A percentile compares a stretch with the other conserved stretches of the same genome.
Evolutionary conservation across 2,888 invertebrate genomes (phyloP).

Genomic region (Acrobasis repandana): DNA sequence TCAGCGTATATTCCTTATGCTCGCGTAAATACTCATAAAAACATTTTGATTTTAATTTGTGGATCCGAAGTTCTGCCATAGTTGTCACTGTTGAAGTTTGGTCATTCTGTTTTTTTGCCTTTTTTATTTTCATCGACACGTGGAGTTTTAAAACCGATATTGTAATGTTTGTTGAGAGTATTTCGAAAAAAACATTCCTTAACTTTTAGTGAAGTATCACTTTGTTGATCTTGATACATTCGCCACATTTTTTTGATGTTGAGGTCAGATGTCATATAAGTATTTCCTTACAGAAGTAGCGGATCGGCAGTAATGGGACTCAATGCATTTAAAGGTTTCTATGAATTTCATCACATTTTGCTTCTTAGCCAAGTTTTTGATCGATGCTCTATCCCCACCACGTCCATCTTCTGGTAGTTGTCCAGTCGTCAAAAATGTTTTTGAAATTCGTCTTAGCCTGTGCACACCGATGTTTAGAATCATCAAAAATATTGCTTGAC

Average conservation of each 20-base stretch:
- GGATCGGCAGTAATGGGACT: conserved; percentile 34
- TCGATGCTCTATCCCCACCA: too few relatives aligned
- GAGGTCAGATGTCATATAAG: conserved; percentile 28
- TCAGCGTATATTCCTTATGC: conserved; percentile 11
- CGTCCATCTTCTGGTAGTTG: too few relatives aligned
- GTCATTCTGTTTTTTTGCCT: conserved; percentile 1
- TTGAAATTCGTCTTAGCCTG: too few relatives aligned
- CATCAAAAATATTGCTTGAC: too few relatives aligned
- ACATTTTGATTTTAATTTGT: conserved; percentile 20
- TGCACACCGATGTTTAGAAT: too few relatives aligned
- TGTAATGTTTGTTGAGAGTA: conserved; percentile 27
- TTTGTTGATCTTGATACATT: conserved; percentile 21
- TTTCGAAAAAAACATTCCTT: conserved; percentile 25
- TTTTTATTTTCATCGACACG: conserved; percentile 25
- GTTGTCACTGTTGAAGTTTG: conserved; percentile 1
- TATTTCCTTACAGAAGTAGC: conserved; percentile 32
- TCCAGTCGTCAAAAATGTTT: too few relatives aligned
- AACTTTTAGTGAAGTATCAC: conserved; percentile 9
- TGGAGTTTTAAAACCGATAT: conserved; percentile 27
- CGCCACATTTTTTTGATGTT: conserved; percentile 27
- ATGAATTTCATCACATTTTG: too few relatives aligned
- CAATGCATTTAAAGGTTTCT: too few relatives aligned
- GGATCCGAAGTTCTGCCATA: conserved; percentile 11
- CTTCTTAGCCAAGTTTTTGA: too few relatives aligned
- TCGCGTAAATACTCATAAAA: conserved; percentile 24